Conservation (phyloP, 2,113 vertebrate species). For the Desmodus rotundus region DNA sequence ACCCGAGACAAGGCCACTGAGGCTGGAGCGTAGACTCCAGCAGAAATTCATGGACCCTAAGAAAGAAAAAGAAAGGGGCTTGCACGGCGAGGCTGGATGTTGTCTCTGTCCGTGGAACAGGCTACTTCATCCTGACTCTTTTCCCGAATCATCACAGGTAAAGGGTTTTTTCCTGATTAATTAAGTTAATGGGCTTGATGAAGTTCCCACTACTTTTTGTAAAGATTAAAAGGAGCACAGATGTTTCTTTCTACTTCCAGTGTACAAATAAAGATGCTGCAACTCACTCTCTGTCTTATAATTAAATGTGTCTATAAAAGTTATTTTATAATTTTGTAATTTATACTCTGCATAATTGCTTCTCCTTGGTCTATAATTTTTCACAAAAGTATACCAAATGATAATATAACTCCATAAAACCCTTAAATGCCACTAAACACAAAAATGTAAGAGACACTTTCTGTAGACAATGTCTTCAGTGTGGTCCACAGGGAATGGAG, state of each 20-base stretch:
- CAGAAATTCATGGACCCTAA: rapidly evolving
- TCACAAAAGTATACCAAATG: neutral
- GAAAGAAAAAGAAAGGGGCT: neutral
- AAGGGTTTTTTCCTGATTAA: neutral
- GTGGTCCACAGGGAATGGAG: rapidly evolving
- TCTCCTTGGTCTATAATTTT: neutral
- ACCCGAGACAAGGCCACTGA: rapidly evolving
- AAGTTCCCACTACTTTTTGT: neutral
- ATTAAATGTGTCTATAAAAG: neutral
- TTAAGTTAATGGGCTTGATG: neutral
- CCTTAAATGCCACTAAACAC: neutral
- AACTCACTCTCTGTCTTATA: neutral
- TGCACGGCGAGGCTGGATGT: rapidly evolving
- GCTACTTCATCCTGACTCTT: neutral
- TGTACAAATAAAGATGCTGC: neutral
- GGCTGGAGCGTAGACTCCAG: rapidly evolving
- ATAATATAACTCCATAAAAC: neutral
- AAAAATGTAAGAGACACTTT: neutral
- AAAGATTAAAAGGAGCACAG: neutral
- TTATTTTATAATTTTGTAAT: neutral
- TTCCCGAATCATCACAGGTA: neutral
- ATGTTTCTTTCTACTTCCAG: neutral
- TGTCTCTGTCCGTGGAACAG: neutral
- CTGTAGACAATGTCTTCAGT: neutral
- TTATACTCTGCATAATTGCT: neutral